Evolutionary conservation across 2,113 vertebrate species (phyloP), one percentile per base, ranked within the genome.

Genomic region (Willisornis vidua): DNA sequence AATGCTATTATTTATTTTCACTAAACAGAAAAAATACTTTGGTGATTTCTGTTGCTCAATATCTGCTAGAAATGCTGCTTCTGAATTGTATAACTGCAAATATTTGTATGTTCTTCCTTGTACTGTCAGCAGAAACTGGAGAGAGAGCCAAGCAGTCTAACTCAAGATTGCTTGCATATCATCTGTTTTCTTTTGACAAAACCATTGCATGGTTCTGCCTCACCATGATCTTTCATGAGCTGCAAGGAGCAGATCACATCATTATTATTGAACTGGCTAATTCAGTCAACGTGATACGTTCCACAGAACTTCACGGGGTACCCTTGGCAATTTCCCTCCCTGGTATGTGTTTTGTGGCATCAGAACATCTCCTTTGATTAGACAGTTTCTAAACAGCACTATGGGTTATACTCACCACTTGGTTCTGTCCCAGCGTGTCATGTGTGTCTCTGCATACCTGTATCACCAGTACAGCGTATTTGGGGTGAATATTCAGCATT

Each of bases 1-100:
- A 92, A 67, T 85, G 24, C 37, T 54, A 20, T 85, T 80, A 66
- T 78, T 92, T 96, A 49, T 70, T 86, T 90, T 49, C n/a, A 49
- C 76, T 90, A 46, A 86, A 58, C 26, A 72, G 39, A 72, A 90
- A 37, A 94, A 45, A 4, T 1, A 65, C n/a, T 77, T 81, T 12
- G 10, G 9, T 92, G 83, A 61, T 89, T 24, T 80, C 55, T 95
- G 59, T 66, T 73, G 13, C 39, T 86, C 4, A 1, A 0, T 75
- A 37, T 81, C 76, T 90, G 49, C 76, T 25, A 20, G 25, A 22
- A 92, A 13, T 81, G 20, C 33, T 63, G 45, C 52, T 23, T n/a
- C 75, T 26, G 78, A 39, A 10, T 52, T 61, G 43, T 58, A 19
- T 43, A 22, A 14, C 83, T 88, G n/a, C 31, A 85, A 73, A 63